Evolutionary conservation across 2,888 invertebrate genomes (phyloP), one percentile per base, ranked within the genome.

Genomic region (Odiellus spinosus): DNA sequence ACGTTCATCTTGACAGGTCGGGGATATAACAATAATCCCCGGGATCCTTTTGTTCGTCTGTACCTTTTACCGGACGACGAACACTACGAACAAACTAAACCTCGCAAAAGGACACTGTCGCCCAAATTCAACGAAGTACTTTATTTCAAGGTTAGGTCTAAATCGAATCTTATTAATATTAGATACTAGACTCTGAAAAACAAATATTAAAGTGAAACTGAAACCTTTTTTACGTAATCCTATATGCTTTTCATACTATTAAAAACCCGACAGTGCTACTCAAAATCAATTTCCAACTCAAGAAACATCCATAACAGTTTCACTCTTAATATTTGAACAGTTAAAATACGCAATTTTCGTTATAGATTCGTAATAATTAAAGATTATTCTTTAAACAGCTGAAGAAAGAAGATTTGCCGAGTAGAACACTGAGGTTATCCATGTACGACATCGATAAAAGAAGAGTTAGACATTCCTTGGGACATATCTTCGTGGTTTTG

Each of bases 391-490:
- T 26, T 26, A 26, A 26, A 26, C 14, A 21, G 52, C 39, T 52
- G 33, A 21, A 18, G 2, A 36, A 45, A 5, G 49, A 48, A 2
- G 46, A 48, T 8, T 5, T 52, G 8, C 44, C 45, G 12, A 52
- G 52, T 11, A 52, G 60, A 8, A 60, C 76, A 1, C 67, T 83
- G 50, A 80, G 80, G 60, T 66, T 83, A 53, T 79, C 78, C 2
- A 73, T 82, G 8, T 71, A 78, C 58, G 82, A 82, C 60, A 72
- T 76, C 1, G 81, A 81, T n/a, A 67, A 79, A 61, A 73, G 65
- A 61, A 75, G 74, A 60, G 67, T 74, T 42, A 71, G 73, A 49
- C 76, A 77, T 60, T 71, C 78, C 48, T 72, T 79, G 26, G 82
- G 82, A 1, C 78, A 82, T 64, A 75, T 80, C 49, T 72, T 79